phyloP scores from a whole-genome alignment of 2,888 invertebrate species.

The Synanthedon myopaeformis region DNA sequence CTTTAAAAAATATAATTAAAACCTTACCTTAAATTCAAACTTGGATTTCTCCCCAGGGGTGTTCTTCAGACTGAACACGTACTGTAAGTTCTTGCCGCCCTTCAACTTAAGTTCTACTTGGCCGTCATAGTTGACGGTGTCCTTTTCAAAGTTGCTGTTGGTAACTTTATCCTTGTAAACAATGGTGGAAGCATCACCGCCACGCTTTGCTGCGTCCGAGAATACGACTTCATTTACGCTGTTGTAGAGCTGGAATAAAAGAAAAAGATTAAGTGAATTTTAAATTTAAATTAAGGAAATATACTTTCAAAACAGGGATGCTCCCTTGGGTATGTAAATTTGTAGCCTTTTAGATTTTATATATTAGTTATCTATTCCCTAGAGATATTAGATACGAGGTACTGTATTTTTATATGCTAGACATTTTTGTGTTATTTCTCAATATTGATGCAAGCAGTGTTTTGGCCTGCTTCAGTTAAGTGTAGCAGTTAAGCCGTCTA shows the following conservation, averaged over 20 bases:
- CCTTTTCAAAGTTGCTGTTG: slow-evolving; percentile 36
- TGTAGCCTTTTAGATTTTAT: too few relatives aligned
- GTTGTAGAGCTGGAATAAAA: slow-evolving; percentile 27
- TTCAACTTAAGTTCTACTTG: slow-evolving; percentile 39
- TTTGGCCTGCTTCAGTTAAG: too few relatives aligned
- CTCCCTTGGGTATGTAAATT: too few relatives aligned
- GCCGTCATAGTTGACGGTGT: slow-evolving; percentile 37
- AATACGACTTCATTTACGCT: slow-evolving; percentile 34
- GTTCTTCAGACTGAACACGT: slow-evolving; percentile 31
- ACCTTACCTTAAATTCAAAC: slow-evolving; percentile 41
- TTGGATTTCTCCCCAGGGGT: slow-evolving; percentile 37
- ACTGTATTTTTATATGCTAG: too few relatives aligned
- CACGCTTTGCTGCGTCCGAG: slow-evolving; percentile 45
- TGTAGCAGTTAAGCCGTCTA: too few relatives aligned
- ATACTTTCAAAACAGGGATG: too few relatives aligned
- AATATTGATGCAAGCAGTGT: too few relatives aligned
- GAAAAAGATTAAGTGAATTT: too few relatives aligned
- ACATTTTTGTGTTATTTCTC: too few relatives aligned
- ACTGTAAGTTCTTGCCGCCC: slow-evolving; percentile 40
- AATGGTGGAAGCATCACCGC: slow-evolving; percentile 39
- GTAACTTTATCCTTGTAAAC: slow-evolving; percentile 38
- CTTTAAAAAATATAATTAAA: neutral
- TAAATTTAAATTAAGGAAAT: too few relatives aligned
- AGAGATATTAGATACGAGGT: too few relatives aligned
- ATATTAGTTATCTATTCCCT: too few relatives aligned